phyloP scores from a whole-genome alignment of 2,797 vertebrate species.

The Miichthys miiuy region DNA sequence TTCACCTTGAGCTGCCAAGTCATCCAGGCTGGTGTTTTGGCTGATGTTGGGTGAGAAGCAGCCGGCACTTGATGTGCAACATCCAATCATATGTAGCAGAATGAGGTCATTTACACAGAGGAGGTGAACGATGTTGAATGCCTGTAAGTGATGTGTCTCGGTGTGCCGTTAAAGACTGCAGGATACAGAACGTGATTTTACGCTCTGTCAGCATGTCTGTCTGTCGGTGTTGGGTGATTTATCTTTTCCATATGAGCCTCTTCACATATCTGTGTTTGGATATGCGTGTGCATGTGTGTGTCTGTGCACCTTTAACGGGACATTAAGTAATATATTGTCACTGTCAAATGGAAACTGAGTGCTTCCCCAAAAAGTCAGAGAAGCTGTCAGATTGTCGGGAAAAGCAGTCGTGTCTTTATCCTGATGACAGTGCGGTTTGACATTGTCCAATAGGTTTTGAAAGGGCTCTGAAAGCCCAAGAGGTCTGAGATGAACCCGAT shows the following conservation, averaged over 20 bases:
- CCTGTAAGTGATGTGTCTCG: slow-evolving; percentile 36
- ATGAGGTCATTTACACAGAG: slow-evolving; percentile 65
- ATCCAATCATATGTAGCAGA: slow-evolving; percentile 64
- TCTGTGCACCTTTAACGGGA: slow-evolving; percentile 44
- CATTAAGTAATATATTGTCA: slow-evolving; percentile 60
- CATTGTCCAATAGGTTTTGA: slow-evolving; percentile 39
- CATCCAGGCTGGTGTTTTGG: slow-evolving; percentile 45
- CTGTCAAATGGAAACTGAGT: slow-evolving; percentile 62
- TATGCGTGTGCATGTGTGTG: slow-evolving; percentile 2
- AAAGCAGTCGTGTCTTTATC: slow-evolving; percentile 24
- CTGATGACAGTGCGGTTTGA: slow-evolving; percentile 34
- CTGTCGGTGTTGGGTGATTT: slow-evolving; percentile 53
- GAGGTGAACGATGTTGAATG: slow-evolving; percentile 59
- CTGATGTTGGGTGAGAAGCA: slow-evolving; percentile 44
- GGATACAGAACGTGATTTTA: slow-evolving; percentile 63
- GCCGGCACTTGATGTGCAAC: slow-evolving; percentile 48
- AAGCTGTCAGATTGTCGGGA: slow-evolving; percentile 58
- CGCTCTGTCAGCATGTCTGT: slow-evolving; percentile 63
- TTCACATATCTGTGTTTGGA: slow-evolving; percentile 37
- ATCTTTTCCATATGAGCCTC: slow-evolving; percentile 51
- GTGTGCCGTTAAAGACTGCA: slow-evolving; percentile 48
- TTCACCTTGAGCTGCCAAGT: slow-evolving; percentile 71
- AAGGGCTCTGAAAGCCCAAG: slow-evolving; percentile 31
- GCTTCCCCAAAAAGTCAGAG: slow-evolving; percentile 55
- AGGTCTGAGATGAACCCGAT: slow-evolving; percentile 32